Percentiles rank a stretch among this genome's conserved stretches.
Evolutionary conservation across 2,113 vertebrate genomes (phyloP).

Genomic region (Dromas ardeola): DNA sequence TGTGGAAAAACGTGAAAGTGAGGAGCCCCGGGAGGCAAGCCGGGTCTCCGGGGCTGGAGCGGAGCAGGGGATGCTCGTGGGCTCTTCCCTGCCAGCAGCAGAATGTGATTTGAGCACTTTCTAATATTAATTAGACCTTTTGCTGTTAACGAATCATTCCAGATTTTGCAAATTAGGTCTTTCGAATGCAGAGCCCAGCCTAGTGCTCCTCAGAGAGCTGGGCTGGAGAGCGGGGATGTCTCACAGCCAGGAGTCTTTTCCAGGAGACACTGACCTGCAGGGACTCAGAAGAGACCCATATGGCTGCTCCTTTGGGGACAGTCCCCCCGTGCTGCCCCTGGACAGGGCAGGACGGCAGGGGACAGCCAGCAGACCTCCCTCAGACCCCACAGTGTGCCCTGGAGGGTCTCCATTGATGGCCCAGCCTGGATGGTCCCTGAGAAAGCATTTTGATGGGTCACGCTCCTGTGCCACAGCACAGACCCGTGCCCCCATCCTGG

Average conservation of each 20-base stretch:
- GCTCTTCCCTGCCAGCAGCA: background rate
- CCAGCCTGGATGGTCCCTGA: background rate
- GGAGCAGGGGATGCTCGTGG: background rate
- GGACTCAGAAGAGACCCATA: background rate
- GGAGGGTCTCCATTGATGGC: background rate
- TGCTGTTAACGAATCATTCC: background rate
- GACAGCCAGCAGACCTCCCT: background rate
- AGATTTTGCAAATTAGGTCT: background rate
- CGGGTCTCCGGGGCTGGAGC: background rate
- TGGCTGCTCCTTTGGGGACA: background rate
- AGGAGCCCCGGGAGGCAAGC: background rate
- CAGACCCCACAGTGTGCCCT: background rate
- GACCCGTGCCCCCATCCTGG: background rate
- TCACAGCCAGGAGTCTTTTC: background rate
- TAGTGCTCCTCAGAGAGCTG: background rate
- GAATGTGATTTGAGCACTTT: background rate
- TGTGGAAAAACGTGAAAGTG: background rate
- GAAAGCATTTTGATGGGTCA: background rate
- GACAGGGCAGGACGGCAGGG: background rate
- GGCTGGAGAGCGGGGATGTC: background rate
- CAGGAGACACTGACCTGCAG: background rate
- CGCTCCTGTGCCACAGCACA: background rate
- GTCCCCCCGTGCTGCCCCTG: background rate
- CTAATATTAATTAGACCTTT: conserved; percentile 12
- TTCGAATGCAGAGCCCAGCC: background rate